Evolutionary conservation across 2,113 vertebrate species (phyloP).

Genomic region (Thermophis baileyi): DNA sequence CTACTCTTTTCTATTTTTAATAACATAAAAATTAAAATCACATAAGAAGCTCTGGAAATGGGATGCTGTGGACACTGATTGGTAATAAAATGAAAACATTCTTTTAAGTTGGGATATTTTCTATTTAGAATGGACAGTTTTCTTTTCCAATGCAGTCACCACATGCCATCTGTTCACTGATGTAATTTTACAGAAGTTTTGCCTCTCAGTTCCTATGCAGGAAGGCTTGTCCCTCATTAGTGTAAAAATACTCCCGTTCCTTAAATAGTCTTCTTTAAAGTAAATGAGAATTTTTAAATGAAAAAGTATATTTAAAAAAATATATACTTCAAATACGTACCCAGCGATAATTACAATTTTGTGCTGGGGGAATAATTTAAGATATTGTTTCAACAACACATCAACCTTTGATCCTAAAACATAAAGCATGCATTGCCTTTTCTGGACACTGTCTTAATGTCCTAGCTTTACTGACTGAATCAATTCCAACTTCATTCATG

Average conservation of each 20-base stretch:
- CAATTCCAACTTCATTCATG: background rate
- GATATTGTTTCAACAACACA: background rate
- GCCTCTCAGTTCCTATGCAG: background rate
- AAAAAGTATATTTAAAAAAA: background rate
- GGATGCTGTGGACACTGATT: slow-evolving; percentile 63
- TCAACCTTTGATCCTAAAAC: background rate
- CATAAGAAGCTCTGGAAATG: slow-evolving; percentile 60
- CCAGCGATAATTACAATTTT: background rate
- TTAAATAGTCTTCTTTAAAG: background rate
- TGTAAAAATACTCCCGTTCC: slow-evolving; percentile 28
- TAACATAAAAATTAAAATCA: slow-evolving; percentile 53
- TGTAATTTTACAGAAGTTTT: slow-evolving; percentile 56
- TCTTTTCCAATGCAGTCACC: slow-evolving; percentile 57
- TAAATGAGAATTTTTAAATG: background rate
- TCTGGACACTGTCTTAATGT: background rate
- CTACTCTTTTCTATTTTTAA: slow-evolving; percentile 52
- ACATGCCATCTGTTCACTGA: slow-evolving; percentile 66
- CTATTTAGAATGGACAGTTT: slow-evolving; percentile 66
- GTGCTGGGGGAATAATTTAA: background rate
- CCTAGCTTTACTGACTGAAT: background rate
- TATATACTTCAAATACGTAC: background rate
- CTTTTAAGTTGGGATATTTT: slow-evolving; percentile 69
- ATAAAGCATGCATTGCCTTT: background rate
- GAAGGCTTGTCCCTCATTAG: background rate
- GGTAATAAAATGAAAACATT: slow-evolving; percentile 69